Percentiles rank a stretch among this genome's conserved stretches.
Conservation (phyloP, 1,140 invertebrate genomes). For the Sitobion miscanthi region DNA sequence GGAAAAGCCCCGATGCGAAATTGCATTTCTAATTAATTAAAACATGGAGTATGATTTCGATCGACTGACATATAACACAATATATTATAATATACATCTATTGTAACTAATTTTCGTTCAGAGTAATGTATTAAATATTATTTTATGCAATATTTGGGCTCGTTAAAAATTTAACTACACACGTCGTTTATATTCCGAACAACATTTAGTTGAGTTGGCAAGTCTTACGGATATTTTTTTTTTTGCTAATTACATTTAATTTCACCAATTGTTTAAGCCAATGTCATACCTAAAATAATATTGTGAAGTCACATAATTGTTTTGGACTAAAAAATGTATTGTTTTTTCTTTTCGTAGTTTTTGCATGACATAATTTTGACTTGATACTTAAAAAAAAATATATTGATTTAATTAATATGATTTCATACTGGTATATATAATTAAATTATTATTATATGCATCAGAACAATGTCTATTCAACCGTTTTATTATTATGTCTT, state of each 20-base stretch:
- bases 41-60: background rate
- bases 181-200: background rate
- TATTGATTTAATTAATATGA: background rate
- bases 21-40: slow-evolving; percentile 4
- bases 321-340: background rate
- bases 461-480: background rate
- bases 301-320: background rate
- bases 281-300: background rate
- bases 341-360: background rate
- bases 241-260: background rate
- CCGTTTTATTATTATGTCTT: background rate
- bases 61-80: background rate
- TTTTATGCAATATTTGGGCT: background rate
- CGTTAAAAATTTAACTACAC: background rate
- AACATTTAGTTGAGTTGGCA: background rate
- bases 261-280: background rate
- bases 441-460: background rate
- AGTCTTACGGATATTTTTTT: background rate
- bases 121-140: background rate
- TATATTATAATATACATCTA: background rate
- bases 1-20: background rate
- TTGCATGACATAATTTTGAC: background rate
- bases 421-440: no score
- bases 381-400: background rate
- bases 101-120: background rate